These are phyloP conservation scores for Branchipolynoe longqiensis DNA, from an alignment of 2,888 invertebrate species.

Conservation along the genomic window DNA sequence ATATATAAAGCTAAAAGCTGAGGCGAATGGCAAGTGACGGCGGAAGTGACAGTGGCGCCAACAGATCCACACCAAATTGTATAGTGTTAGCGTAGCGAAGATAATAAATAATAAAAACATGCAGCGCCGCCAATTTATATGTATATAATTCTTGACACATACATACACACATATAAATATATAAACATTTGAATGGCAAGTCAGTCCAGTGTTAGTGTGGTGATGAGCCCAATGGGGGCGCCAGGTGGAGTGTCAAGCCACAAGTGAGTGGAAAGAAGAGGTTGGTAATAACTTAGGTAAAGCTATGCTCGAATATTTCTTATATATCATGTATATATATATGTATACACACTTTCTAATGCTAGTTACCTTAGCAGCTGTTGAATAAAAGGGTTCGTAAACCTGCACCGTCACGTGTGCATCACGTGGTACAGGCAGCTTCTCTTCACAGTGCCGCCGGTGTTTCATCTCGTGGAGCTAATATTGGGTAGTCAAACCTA, in stretches of 20 bases:
- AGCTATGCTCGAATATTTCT: background rate
- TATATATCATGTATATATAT: too few species aligned
- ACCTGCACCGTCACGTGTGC: conserved; percentile 2
- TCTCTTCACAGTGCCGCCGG: conserved; percentile 9
- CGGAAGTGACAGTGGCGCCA: background rate
- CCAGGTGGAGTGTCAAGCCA: background rate
- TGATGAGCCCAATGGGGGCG: background rate
- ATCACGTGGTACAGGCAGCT: conserved; percentile 32
- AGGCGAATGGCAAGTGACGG: background rate
- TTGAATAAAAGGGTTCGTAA: background rate
- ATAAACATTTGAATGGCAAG: too few species aligned
- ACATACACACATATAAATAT: too few species aligned
- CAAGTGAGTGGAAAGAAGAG: too few species aligned
- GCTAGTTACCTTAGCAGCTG: too few species aligned
- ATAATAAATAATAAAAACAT: too few species aligned
- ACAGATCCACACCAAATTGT: too few species aligned
- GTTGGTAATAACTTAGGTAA: background rate
- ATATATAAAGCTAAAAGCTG: background rate
- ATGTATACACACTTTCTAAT: too few species aligned
- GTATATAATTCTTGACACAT: too few species aligned
- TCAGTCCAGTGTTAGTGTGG: too few species aligned
- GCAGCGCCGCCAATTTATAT: too few species aligned
- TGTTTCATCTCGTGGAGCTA: conserved; percentile 43
- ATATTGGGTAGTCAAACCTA: background rate
- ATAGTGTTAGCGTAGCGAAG: too few species aligned